Conservation (phyloP, 2,113 vertebrate species). For the Etheostoma spectabile region DNA sequence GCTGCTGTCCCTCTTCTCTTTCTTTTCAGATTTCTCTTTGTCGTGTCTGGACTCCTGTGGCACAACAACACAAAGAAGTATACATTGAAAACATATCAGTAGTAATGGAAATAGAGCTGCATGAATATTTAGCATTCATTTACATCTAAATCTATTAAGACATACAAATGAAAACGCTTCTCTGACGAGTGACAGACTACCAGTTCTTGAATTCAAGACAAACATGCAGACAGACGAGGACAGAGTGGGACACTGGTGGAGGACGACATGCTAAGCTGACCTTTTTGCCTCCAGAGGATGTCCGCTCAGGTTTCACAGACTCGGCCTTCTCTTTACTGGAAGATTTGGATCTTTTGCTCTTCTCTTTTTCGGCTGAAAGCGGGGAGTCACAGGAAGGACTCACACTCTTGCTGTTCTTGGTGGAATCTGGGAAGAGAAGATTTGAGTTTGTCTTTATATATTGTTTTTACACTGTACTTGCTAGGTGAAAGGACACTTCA, state of each 20-base stretch:
- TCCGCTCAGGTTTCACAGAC: slow-evolving; percentile 93
- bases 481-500: neutral
- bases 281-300: slow-evolving; percentile 96
- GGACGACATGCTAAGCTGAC: slow-evolving; percentile 35
- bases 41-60: slow-evolving; percentile 95
- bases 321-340: slow-evolving; percentile 97
- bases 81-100: neutral
- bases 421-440: slow-evolving; percentile 84
- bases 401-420: slow-evolving; percentile 94
- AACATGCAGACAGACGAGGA: neutral
- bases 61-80: slow-evolving; percentile 11
- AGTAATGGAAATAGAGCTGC: neutral
- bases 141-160: neutral
- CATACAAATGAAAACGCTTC: neutral
- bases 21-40: slow-evolving; percentile 98
- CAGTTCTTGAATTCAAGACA: neutral
- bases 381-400: slow-evolving; percentile 96
- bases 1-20: slow-evolving; percentile 93
- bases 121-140: neutral
- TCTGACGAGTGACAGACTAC: neutral
- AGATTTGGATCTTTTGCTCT: slow-evolving; percentile 94
- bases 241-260: neutral
- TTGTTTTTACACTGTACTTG: neutral
- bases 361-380: slow-evolving; percentile 92
- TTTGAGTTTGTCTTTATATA: neutral